Evolutionary conservation across 2,113 vertebrate genomes (phyloP), one percentile per base, ranked within the genome.

Genomic region (Mesembrinibis cayennensis): DNA sequence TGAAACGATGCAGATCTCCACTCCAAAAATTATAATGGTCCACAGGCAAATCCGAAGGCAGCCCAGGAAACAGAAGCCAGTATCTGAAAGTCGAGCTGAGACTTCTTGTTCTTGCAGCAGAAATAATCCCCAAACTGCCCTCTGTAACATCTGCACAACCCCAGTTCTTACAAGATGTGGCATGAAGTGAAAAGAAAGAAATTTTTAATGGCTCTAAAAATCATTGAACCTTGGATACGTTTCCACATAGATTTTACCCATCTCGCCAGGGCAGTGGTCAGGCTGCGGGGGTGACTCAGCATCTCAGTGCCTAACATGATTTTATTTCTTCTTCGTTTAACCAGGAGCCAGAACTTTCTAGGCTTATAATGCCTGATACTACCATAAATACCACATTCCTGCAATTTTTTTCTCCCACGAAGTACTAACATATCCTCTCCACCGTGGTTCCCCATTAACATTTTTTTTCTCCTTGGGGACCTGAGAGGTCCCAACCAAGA

Each of bases 1-100:
- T 81, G 82, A 96, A 97, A 93, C 0, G 62, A 94, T 70, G 77
- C 78, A 96, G 95, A 95, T 82, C 53, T 89, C 82, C 89, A 59
- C 89, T 93, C 78, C 83, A 87, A 72, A 96, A 93, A 77, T 62
- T 76, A 70, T 76, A 93, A 94, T 21, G 45, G 92, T 96, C 92
- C 92, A 82, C 77, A 89, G 38, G 49, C 83, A 93, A 91, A 96
- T 92, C 81, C 4, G 7, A 87, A 94, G 70, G 72, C 66, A 92
- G 86, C 32, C 34, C 83, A 65, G 69, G 72, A 95, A 92, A 84
- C 38, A 84, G 69, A 72, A 6, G 16, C 21, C 0, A 1, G 9
- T 17, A 80, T 61, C 77, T 82, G 56, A 87, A 94, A 89, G 79
- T 27, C 1, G 5, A 90, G 52, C 61, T 1, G 32, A 91, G 61